Percentiles rank a stretch among this genome's conserved stretches.
These are phyloP conservation scores for Cepaea nemoralis DNA, from an alignment of 1,140 invertebrate genomes.

Conservation along the genomic window DNA sequence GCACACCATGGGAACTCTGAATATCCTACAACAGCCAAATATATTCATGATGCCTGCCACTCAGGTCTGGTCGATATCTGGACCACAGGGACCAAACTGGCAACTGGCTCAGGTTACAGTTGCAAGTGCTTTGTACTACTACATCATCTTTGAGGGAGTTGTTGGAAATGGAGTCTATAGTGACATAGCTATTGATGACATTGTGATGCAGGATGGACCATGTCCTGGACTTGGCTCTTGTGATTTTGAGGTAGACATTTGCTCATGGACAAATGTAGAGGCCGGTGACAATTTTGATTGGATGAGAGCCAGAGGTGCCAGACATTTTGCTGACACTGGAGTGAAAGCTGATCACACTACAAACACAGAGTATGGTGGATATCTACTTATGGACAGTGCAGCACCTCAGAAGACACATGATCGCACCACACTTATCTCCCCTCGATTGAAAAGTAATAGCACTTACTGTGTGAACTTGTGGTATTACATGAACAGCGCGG, in stretches of 20 bases:
- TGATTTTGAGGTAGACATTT: slow-evolving; percentile 65
- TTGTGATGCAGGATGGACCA: slow-evolving; percentile 26
- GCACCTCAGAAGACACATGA: slow-evolving; percentile 56
- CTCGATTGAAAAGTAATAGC: slow-evolving; percentile 47
- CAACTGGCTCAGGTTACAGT: slow-evolving; percentile 31
- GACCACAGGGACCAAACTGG: slow-evolving; percentile 30
- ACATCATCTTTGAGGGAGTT: slow-evolving; percentile 66
- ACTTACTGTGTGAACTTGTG: slow-evolving; percentile 75
- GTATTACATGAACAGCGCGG: slow-evolving; percentile 79
- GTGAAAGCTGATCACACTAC: slow-evolving; percentile 66
- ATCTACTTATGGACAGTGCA: slow-evolving; percentile 67
- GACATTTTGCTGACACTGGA: slow-evolving; percentile 39
- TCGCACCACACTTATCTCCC: slow-evolving; percentile 58
- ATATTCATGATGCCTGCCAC: neutral
- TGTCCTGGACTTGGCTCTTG: slow-evolving; percentile 53
- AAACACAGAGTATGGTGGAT: slow-evolving; percentile 65
- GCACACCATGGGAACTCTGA: slow-evolving; percentile 51
- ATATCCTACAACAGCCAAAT: slow-evolving; percentile 50
- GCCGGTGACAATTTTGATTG: slow-evolving; percentile 65
- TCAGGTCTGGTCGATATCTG: slow-evolving; percentile 6
- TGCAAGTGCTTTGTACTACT: slow-evolving; percentile 28
- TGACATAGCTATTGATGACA: slow-evolving; percentile 66
- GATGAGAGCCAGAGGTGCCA: slow-evolving; percentile 39
- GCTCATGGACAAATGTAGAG: slow-evolving; percentile 59
- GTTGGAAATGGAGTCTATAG: slow-evolving; percentile 50